These are phyloP conservation scores for Pogoniulus pusillus DNA, from an alignment of 2,797 vertebrate species.

Conservation along the genomic window DNA sequence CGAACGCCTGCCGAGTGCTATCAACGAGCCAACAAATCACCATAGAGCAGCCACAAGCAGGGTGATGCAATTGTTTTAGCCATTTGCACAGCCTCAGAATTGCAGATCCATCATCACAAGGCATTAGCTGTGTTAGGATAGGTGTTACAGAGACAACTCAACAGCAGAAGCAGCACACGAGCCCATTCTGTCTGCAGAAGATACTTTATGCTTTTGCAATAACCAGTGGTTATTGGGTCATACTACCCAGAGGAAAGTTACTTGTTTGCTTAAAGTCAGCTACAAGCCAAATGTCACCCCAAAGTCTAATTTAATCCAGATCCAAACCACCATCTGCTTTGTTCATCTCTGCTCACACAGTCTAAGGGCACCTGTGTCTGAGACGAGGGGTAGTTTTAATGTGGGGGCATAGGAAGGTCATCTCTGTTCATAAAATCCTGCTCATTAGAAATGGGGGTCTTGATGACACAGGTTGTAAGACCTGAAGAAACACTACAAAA, in stretches of 20 bases:
- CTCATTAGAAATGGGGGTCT: background rate
- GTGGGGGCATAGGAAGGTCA: background rate
- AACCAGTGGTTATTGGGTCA: background rate
- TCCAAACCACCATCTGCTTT: conserved; percentile 28
- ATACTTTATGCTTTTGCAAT: background rate
- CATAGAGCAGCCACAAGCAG: background rate
- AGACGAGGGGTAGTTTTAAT: background rate
- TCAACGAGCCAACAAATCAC: background rate
- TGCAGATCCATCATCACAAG: conserved; percentile 3
- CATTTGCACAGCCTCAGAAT: conserved; percentile 4
- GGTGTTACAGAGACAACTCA: background rate
- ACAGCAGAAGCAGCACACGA: background rate
- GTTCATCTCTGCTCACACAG: background rate
- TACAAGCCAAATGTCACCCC: background rate
- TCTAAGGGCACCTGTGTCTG: background rate
- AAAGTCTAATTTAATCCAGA: conserved; percentile 24
- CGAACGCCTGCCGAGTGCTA: rapidly evolving
- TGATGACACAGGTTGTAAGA: background rate
- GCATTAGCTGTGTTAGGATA: background rate
- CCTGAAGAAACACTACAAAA: background rate
- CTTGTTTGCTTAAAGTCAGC: conserved; percentile 14
- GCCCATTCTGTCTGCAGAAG: background rate
- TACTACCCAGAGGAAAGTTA: conserved; percentile 6
- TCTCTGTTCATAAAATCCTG: background rate
- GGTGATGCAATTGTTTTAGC: conserved; percentile 19